Base-by-base conservation (phyloP, 2,797 vertebrate species). In the Chaetodon trifasciatus region DNA sequence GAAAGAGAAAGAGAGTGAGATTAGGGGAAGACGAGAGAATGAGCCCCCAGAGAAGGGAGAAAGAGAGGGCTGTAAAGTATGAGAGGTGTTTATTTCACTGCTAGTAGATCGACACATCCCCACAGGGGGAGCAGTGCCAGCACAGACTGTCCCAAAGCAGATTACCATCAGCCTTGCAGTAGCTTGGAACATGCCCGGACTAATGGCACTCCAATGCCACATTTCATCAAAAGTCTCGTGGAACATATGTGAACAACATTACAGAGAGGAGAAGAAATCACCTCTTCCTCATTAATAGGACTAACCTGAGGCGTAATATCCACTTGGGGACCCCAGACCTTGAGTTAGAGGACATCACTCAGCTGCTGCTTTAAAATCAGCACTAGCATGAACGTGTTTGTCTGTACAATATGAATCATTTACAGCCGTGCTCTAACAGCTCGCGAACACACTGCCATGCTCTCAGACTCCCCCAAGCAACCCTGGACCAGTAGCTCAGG, bases 351-450 rank as follows among this genome's bases (percentile, higher is more conserved):
- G 92, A 93, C 93, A 91, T 93, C 74, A 81, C 83, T 93, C 88
- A 91, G 89, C 88, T 85, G 84, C 85, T 87, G 85, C 84, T 90
- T 90, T 86, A 92, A 92, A 92, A 91, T 80, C 87, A 78, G 83
- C 55, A 53, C 61, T 57, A 73, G 78, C 72, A 76, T 69, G 58
- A 89, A 86, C 49, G 39, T 86, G 86, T 80, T 86, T 68, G 78
- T 66, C 84, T 81, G 78, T 81, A 73, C 86, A 76, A 81, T 85
- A 93, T 92, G 89, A 96, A 92, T 95, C 87, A 94, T 94, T 92
- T 90, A 91, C 79, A 85, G 86, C 78, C 55, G 24, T 55, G 70
- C 88, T 92, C 91, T 83, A 88, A 87, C 69, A 78, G 86, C 90
- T 83, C 80, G 86, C 90, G 86, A 92, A 89, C 88, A 88, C 44